Percentiles rank a stretch among this genome's conserved stretches.
Conservation (phyloP, 2,797 vertebrate species). For the Apogon talboti region DNA sequence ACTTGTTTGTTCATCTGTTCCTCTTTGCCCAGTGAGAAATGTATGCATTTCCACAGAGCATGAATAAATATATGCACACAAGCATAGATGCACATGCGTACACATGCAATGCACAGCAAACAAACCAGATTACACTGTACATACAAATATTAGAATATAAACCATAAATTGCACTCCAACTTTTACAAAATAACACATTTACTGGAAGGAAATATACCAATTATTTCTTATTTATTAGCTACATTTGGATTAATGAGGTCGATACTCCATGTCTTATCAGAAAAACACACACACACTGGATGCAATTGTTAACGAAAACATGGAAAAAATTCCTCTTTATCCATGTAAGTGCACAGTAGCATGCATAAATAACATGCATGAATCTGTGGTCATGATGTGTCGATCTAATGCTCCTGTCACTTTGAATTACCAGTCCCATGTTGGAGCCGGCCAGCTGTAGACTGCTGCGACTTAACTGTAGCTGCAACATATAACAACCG, state of each 20-base stretch:
- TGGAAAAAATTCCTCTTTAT: conserved; percentile 11
- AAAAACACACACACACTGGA: conserved; percentile 36
- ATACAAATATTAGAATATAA: conserved; percentile 43
- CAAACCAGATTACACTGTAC: conserved; percentile 35
- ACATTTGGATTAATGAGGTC: conserved; percentile 36
- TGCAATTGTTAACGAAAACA: conserved; percentile 23
- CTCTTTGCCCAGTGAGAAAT: conserved; percentile 57
- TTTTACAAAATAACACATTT: conserved; percentile 18
- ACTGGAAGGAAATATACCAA: conserved; percentile 25
- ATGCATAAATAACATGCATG: conserved; percentile 24
- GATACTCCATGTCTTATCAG: conserved; percentile 45
- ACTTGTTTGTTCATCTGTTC: conserved; percentile 55
- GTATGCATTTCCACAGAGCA: conserved; percentile 53
- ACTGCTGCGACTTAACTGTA: conserved; percentile 39
- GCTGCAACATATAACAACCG: conserved; percentile 27
- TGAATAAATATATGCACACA: conserved; percentile 56
- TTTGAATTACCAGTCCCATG: conserved; percentile 33
- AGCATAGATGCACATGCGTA: conserved; percentile 1
- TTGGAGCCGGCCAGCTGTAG: conserved; percentile 19
- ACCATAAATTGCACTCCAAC: conserved; percentile 2
- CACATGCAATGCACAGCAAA: conserved; percentile 28
- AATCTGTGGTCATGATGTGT: conserved; percentile 23
- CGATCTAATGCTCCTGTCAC: conserved; percentile 6
- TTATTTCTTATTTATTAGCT: conserved; percentile 40
- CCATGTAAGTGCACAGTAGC: conserved; percentile 28